Percentiles rank a stretch among this genome's conserved stretches.
phyloP scores from a whole-genome alignment of 2,797 vertebrate species.

The Rhinoraja longicauda region DNA sequence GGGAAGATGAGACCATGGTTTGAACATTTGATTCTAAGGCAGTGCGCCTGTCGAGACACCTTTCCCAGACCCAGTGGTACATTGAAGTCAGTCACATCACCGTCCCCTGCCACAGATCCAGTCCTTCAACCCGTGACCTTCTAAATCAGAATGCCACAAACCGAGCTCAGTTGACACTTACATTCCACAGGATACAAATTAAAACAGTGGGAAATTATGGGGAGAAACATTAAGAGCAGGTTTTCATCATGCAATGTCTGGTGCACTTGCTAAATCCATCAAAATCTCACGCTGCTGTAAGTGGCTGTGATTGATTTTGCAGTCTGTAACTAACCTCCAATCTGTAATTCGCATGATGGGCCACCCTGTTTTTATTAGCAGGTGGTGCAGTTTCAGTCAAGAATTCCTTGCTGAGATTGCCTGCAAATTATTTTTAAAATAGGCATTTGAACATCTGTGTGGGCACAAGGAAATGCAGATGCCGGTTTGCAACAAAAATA shows the following conservation, averaged over 20 bases:
- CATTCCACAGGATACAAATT: background rate
- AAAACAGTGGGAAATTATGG: slow-evolving; percentile 7
- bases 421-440: background rate
- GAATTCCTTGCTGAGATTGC: background rate
- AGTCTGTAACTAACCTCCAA: background rate
- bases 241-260: background rate
- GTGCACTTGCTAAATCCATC: background rate
- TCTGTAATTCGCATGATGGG: background rate
- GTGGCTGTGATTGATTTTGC: background rate
- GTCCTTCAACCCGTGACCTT: background rate
- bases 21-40: background rate
- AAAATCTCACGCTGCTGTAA: background rate
- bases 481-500: too few relatives aligned
- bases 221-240: background rate
- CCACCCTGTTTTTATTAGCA: background rate
- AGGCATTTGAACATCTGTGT: too few relatives aligned
- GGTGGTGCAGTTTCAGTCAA: background rate
- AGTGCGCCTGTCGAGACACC: background rate
- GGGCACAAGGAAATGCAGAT: too few relatives aligned
- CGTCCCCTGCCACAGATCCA: background rate
- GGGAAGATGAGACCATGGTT: background rate
- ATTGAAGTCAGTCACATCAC: background rate
- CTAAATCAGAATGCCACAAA: background rate
- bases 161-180: background rate
- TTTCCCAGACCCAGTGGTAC: background rate